Conservation (phyloP, 2,888 invertebrate genomes). For the Esperia sulphurella region DNA sequence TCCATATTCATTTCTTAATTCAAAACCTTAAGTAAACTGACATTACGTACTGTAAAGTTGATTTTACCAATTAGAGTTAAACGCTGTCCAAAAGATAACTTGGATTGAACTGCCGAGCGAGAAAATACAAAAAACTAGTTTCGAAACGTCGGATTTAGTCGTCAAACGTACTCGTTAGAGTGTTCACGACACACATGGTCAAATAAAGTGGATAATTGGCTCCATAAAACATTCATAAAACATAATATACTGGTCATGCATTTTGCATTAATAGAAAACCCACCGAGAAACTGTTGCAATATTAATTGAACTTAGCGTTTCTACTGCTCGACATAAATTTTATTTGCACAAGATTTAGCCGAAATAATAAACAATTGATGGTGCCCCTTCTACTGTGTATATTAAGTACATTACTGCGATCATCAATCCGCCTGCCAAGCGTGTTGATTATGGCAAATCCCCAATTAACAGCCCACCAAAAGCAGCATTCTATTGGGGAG, state of each 20-base stretch:
- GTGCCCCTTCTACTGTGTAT: too few species aligned
- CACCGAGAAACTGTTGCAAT: neutral
- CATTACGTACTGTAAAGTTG: too few species aligned
- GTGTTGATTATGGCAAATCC: too few species aligned
- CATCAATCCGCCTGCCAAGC: too few species aligned
- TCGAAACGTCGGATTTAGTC: constrained; percentile 16
- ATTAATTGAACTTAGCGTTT: neutral
- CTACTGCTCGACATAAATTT: neutral
- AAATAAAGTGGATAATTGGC: constrained; percentile 2
- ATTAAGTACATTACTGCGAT: too few species aligned
- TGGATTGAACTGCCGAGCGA: constrained; percentile 4
- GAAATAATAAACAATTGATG: too few species aligned
- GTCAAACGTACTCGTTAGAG: constrained; percentile 14
- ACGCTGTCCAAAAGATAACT: neutral
- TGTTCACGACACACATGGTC: neutral
- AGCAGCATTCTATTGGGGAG: too few species aligned
- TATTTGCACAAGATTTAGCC: neutral
- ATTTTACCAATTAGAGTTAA: too few species aligned
- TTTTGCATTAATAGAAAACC: neutral
- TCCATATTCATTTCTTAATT: too few species aligned
- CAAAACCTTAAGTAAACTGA: too few species aligned
- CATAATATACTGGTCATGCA: constrained; percentile 1
- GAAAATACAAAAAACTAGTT: constrained; percentile 6
- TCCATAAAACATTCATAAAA: constrained; percentile 2
- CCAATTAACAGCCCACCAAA: too few species aligned